Evolutionary conservation across 2,888 invertebrate genomes (phyloP).

Genomic region (Thymelicus acteon): DNA sequence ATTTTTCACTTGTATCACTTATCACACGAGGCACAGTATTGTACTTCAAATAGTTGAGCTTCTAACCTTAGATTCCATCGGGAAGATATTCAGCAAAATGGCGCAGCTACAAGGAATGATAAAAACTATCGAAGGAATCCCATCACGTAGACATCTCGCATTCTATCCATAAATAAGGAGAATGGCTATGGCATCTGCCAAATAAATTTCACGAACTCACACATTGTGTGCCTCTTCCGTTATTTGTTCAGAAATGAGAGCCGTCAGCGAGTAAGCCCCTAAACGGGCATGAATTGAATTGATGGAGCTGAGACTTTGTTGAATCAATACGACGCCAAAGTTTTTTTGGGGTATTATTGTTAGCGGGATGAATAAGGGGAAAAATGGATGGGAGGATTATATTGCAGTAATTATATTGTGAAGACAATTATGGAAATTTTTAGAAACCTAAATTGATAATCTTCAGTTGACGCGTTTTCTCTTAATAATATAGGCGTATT

Average conservation of each 20-base stretch:
- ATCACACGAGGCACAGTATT: too few relatives aligned
- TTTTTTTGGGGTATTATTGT: not conserved
- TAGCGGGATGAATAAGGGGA: not conserved
- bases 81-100: not conserved
- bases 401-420: not conserved
- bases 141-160: constrained; percentile 31
- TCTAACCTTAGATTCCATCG: not conserved
- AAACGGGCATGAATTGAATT: constrained; percentile 20
- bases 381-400: not conserved
- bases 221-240: constrained; percentile 27
- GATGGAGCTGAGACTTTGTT: constrained; percentile 19
- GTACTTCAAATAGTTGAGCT: not conserved
- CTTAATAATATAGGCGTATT: too few relatives aligned
- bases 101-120: constrained; percentile 13
- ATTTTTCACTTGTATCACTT: too few relatives aligned
- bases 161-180: constrained; percentile 30
- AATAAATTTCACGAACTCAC: constrained; percentile 32
- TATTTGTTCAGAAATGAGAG: constrained; percentile 33
- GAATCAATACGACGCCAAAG: constrained; percentile 11
- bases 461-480: too few relatives aligned
- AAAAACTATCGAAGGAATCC: constrained; percentile 32
- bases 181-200: constrained; percentile 33
- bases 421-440: not conserved
- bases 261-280: constrained; percentile 22
- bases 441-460: not conserved